Conservation (phyloP, 2,888 invertebrate genomes). For the Lepidochrysops patricia region DNA sequence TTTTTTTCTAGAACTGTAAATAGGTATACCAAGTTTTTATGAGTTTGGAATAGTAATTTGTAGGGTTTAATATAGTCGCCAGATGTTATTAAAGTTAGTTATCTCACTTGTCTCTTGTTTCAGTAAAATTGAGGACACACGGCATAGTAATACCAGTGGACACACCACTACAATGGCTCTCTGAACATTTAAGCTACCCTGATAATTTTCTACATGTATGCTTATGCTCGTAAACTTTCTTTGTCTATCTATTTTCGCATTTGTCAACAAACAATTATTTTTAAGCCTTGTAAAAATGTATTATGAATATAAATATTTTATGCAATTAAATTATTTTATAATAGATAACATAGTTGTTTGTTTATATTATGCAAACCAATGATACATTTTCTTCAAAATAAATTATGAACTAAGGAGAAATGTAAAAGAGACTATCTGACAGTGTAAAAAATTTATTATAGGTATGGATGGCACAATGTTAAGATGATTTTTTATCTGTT, state of each 20-base stretch:
- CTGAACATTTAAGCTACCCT: slow-evolving; percentile 97
- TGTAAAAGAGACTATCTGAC: background rate
- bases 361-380: background rate
- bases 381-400: background rate
- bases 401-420: background rate
- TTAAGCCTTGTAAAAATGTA: slow-evolving; percentile 6
- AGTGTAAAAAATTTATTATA: background rate
- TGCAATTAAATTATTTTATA: slow-evolving; percentile 7
- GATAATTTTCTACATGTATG: slow-evolving; percentile 98
- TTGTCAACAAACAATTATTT: background rate
- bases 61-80: background rate
- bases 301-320: background rate
- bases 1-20: no score
- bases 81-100: no score
- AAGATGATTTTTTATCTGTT: background rate
- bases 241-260: background rate
- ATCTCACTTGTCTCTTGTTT: slow-evolving; percentile 42
- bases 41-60: no score
- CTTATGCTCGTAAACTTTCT: slow-evolving; percentile 36
- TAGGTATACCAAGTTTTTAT: background rate
- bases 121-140: slow-evolving; percentile 88
- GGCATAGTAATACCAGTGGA: slow-evolving; percentile 91
- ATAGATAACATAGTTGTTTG: background rate
- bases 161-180: slow-evolving; percentile 96
- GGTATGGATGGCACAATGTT: background rate